Base-by-base conservation (phyloP, 2,888 invertebrate genomes). In the Hirtodrosophila confusa region DNA sequence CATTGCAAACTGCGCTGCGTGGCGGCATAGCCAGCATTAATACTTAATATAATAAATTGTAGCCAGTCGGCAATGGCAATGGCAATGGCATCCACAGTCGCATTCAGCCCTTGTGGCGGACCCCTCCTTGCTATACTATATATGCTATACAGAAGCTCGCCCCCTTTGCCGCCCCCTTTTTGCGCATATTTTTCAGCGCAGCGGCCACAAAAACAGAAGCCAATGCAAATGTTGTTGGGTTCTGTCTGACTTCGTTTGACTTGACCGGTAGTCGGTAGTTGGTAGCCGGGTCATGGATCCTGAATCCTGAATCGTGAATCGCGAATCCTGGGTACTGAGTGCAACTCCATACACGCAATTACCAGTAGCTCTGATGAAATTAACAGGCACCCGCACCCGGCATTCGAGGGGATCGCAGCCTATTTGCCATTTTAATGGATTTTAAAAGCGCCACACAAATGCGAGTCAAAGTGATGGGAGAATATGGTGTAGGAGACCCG, bases 41-140 rank as follows among this genome's bases (percentile, higher is more conserved):
- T 87, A 80, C 88, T 83, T 87, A 88, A 87, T 87, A 88, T 86
- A 88, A 88, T 86, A 88, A 87, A 88, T 88, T 88, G 87, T 87
- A 74, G 83, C 86, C 88, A 86, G 83, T 86, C 83, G 72, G 68
- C 74, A 79, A 57, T 69, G 86, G 80, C 69, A 82, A 83, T 79
- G 72, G 68, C 74, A 79, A 57, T 69, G 86, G 80, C 69, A 82
- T 73, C 48, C 86, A 54, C 37, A 60, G 56, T 45, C 49, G 51
- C 55, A 62, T 47, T 10, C 39, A 27, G 24, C 61, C 39, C 57
- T 56, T 47, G 37, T 27, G 39, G 9, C 53, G 43, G 12, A 9
- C 12, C 11, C n/a, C 36, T 24, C 4, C 48, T 27, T 23, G 10
- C 35, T 9, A 10, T 17, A 17, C 17, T 17, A 17, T 17, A 17